Conservation (phyloP, 2,888 invertebrate genomes). For the Saturnia japonica region DNA sequence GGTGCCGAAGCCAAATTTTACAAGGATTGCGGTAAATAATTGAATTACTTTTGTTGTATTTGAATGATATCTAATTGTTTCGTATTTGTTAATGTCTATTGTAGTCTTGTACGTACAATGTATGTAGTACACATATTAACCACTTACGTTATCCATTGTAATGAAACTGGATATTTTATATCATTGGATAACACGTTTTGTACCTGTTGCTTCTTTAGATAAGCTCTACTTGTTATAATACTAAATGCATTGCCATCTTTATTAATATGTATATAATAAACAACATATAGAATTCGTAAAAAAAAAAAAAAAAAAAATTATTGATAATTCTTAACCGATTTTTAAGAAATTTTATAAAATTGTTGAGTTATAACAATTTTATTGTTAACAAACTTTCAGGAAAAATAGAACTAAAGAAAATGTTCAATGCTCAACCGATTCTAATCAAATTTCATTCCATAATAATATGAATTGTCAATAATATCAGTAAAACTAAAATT, state of each 20-base stretch:
- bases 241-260: background rate
- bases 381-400: no score
- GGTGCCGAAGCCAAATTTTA: constrained; percentile 72
- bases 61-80: background rate
- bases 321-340: no score
- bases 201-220: background rate
- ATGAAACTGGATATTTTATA: constrained; percentile 2
- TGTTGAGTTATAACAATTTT: no score
- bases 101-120: background rate
- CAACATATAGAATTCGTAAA: no score
- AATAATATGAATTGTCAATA: no score
- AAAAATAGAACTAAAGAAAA: no score
- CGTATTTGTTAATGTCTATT: background rate
- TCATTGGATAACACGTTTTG: background rate
- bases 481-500: no score
- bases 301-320: no score
- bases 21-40: constrained; percentile 69
- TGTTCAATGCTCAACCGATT: no score
- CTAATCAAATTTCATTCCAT: no score
- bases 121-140: background rate
- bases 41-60: constrained; percentile 19
- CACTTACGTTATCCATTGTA: background rate
- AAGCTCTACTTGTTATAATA: background rate
- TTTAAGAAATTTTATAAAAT: no score
- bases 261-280: background rate